phyloP scores from a whole-genome alignment of 2,113 vertebrate species.

The Centropristis striata region DNA sequence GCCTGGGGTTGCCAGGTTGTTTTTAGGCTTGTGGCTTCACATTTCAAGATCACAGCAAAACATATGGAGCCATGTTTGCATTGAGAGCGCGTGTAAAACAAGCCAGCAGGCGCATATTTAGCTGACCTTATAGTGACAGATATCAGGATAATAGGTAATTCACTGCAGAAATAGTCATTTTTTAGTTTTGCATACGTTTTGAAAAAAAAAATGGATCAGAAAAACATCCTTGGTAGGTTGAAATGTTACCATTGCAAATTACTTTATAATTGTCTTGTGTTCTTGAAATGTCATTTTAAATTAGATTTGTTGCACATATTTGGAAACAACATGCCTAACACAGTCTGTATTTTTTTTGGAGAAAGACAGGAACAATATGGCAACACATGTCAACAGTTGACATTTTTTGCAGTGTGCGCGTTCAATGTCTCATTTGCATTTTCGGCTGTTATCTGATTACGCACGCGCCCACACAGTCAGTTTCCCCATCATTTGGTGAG shows the following conservation, averaged over 20 bases:
- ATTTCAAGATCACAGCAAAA: not conserved
- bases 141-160: not conserved
- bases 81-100: not conserved
- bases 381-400: not conserved
- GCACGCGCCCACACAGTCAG: conserved; percentile 25
- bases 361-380: not conserved
- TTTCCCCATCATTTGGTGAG: conserved; percentile 3
- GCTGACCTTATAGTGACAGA: not conserved
- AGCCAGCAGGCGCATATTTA: not conserved
- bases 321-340: not conserved
- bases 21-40: conserved; percentile 41
- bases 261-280: no score
- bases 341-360: not conserved
- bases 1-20: not conserved
- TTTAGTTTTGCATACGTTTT: not conserved
- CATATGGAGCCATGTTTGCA: not conserved
- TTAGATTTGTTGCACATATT: no score
- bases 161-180: not conserved
- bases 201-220: not conserved
- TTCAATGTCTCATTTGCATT: conserved; percentile 35
- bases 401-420: conserved; percentile 33
- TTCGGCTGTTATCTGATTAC: conserved; percentile 31
- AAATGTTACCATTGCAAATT: no score
- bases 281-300: not conserved
- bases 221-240: no score